A percentile compares a stretch with the other conserved stretches of the same genome.
Evolutionary conservation across 2,888 invertebrate species (phyloP).

Genomic region (Epistrophe grossulariae): DNA sequence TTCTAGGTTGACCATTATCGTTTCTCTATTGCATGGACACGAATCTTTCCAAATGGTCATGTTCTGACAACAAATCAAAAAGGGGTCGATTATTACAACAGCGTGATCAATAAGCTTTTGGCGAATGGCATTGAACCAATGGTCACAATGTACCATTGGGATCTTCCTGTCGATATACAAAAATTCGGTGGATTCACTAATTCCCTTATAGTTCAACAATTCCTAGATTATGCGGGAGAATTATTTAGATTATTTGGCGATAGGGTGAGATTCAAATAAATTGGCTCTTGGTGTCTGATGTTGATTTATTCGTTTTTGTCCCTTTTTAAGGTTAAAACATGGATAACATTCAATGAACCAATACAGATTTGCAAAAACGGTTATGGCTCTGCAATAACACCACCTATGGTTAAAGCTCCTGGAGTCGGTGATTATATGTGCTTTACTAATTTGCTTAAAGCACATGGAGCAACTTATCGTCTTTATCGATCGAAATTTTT

Average conservation of each 20-base stretch:
- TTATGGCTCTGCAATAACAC: conserved; percentile 83
- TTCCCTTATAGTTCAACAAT: conserved; percentile 84
- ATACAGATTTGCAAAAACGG: conserved; percentile 83
- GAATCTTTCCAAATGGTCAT: conserved; percentile 86
- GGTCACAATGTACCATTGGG: conserved; percentile 86
- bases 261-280: conserved; percentile 79
- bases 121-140: conserved; percentile 86
- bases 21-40: conserved; percentile 87
- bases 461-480: conserved; percentile 81
- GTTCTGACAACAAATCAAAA: conserved; percentile 82
- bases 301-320: neutral
- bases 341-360: conserved; percentile 82
- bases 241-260: conserved; percentile 84
- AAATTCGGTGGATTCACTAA: conserved; percentile 85
- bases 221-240: conserved; percentile 84
- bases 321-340: conserved; percentile 47
- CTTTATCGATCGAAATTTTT: conserved; percentile 83
- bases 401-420: conserved; percentile 82
- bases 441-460: conserved; percentile 83
- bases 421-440: conserved; percentile 85
- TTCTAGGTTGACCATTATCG: conserved; percentile 84
- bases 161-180: conserved; percentile 85
- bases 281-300: neutral
- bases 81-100: conserved; percentile 85
- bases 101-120: conserved; percentile 86